phyloP scores from a whole-genome alignment of 2,113 vertebrate species.

The Columba janthina region DNA sequence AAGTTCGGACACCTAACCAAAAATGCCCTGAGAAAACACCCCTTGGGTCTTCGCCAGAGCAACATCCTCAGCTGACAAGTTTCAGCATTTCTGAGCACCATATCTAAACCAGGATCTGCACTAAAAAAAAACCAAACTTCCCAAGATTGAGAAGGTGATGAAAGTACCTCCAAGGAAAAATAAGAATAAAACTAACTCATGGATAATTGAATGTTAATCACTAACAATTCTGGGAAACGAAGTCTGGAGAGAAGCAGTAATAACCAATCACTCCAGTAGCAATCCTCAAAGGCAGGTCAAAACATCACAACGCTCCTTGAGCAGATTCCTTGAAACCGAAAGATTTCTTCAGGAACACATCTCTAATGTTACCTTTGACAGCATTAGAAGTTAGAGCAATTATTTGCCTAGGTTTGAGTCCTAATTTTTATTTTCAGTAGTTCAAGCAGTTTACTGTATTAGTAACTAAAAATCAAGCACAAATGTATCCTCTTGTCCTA shows the following conservation, averaged over 20 bases:
- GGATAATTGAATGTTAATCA: background rate
- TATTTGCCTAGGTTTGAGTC: background rate
- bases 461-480: background rate
- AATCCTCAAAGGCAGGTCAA: background rate
- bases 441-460: background rate
- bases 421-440: background rate
- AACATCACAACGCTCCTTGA: background rate
- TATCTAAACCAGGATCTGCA: background rate
- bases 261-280: background rate
- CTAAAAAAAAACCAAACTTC: background rate
- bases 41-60: background rate
- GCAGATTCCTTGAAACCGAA: background rate
- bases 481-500: background rate
- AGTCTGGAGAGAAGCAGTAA: background rate
- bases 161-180: background rate
- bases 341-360: background rate
- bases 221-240: background rate
- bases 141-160: background rate
- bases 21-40: background rate
- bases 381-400: background rate
- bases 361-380: background rate
- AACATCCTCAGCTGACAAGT: background rate
- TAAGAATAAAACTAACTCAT: background rate
- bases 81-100: background rate
- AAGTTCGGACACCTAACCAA: background rate